Conservation (phyloP, 2,113 vertebrate genomes). For the Brienomyrus longianalis region DNA sequence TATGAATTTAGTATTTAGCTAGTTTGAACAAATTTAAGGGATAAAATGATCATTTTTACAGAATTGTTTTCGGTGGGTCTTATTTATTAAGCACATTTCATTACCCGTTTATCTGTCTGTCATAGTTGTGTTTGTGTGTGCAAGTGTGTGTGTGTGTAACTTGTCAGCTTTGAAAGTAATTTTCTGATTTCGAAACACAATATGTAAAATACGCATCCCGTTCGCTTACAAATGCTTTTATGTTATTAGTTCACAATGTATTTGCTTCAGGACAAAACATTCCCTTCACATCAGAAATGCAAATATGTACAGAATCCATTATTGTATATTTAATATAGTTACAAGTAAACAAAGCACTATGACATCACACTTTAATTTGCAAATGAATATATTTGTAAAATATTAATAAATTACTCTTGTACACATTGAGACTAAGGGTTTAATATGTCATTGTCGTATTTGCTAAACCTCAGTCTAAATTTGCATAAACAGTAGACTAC, state of each 20-base stretch:
- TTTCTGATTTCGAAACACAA: neutral
- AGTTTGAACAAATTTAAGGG: neutral
- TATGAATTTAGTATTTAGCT: neutral
- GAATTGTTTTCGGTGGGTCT: neutral
- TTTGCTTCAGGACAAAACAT: slow-evolving; percentile 43
- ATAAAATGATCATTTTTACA: neutral
- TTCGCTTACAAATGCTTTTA: neutral
- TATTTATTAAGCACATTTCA: neutral
- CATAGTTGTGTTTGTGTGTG: neutral
- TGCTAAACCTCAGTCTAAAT: slow-evolving; percentile 49
- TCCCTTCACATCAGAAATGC: slow-evolving; percentile 34
- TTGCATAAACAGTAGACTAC: slow-evolving; percentile 33
- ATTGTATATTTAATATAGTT: slow-evolving; percentile 41
- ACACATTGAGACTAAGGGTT: slow-evolving; percentile 47
- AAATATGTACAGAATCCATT: slow-evolving; percentile 32
- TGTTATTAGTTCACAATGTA: slow-evolving; percentile 20
- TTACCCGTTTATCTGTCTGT: neutral
- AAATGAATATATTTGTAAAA: slow-evolving; percentile 45
- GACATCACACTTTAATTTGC: slow-evolving; percentile 32
- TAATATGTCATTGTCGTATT: slow-evolving; percentile 50
- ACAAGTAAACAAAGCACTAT: slow-evolving; percentile 46
- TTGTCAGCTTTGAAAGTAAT: neutral
- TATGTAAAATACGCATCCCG: neutral
- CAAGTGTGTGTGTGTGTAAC: neutral
- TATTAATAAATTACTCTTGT: slow-evolving; percentile 53